Evolutionary conservation across 64 coral and sea anemone species (phyloP).

Genomic region (Actinia equina): DNA sequence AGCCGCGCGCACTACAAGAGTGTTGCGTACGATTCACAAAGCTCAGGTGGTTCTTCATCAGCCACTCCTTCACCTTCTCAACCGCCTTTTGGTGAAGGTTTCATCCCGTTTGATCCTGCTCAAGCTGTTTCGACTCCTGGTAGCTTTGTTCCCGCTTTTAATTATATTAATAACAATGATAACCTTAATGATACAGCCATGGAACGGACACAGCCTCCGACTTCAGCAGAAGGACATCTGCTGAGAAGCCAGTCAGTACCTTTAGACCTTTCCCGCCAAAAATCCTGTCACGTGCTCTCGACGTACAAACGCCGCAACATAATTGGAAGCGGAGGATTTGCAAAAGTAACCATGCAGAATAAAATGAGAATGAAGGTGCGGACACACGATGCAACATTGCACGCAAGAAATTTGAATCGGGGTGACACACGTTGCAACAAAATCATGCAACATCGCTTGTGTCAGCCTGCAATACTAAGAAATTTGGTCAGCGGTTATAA

Average conservation of each 20-base stretch:
- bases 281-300: neutral
- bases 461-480: too few relatives aligned
- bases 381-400: too few relatives aligned
- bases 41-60: neutral
- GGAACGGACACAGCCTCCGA: too few relatives aligned
- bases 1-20: neutral
- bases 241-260: neutral
- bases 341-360: too few relatives aligned
- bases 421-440: too few relatives aligned
- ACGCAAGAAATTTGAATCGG: too few relatives aligned
- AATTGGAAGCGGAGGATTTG: slow-evolving; percentile 18
- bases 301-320: neutral
- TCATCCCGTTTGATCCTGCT: neutral
- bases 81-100: neutral
- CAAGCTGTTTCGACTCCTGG: neutral
- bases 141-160: neutral
- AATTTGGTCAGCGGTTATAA: too few relatives aligned
- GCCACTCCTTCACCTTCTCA: neutral
- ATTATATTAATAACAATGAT: neutral
- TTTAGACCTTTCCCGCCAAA: neutral
- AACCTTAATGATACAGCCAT: too few relatives aligned
- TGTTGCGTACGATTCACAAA: neutral
- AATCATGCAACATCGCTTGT: too few relatives aligned
- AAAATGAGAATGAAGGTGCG: too few relatives aligned
- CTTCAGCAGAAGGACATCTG: neutral